Evolutionary conservation across 2,888 invertebrate genomes (phyloP).

Genomic region (Rhimphoctona megacephalus): DNA sequence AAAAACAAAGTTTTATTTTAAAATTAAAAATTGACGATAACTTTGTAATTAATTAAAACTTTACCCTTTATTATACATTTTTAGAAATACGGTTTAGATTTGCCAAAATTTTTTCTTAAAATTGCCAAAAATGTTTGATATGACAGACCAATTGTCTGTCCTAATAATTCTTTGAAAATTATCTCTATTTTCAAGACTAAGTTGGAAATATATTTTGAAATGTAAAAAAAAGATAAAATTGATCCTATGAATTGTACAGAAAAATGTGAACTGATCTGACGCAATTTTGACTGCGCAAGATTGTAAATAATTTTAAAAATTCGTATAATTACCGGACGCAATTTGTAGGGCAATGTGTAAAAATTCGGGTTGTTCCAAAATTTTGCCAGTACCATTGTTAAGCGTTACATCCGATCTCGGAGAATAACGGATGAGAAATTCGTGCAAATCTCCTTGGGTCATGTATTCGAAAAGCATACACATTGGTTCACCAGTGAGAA

Average conservation of each 20-base stretch:
- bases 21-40: background rate
- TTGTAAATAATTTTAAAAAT: slow-evolving; percentile 1
- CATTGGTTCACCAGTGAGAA: slow-evolving; percentile 94
- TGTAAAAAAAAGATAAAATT: too few relatives aligned
- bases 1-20: background rate
- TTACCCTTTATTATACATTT: background rate
- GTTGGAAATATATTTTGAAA: too few relatives aligned
- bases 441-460: slow-evolving; percentile 98
- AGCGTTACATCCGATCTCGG: slow-evolving; percentile 88
- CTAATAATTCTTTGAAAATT: too few relatives aligned
- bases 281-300: background rate
- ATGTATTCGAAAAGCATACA: slow-evolving; percentile 99
- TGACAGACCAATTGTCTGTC: too few relatives aligned
- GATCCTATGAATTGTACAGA: too few relatives aligned
- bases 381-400: slow-evolving; percentile 89
- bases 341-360: slow-evolving; percentile 96
- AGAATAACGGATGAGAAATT: slow-evolving; percentile 96
- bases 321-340: slow-evolving; percentile 86
- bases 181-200: too few relatives aligned
- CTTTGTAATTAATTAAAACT: background rate
- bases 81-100: background rate
- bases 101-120: too few relatives aligned
- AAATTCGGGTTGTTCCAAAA: slow-evolving; percentile 93
- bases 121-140: too few relatives aligned
- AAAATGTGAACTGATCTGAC: background rate